Conservation (phyloP, 2,113 vertebrate species). For the Raja brachyura region DNA sequence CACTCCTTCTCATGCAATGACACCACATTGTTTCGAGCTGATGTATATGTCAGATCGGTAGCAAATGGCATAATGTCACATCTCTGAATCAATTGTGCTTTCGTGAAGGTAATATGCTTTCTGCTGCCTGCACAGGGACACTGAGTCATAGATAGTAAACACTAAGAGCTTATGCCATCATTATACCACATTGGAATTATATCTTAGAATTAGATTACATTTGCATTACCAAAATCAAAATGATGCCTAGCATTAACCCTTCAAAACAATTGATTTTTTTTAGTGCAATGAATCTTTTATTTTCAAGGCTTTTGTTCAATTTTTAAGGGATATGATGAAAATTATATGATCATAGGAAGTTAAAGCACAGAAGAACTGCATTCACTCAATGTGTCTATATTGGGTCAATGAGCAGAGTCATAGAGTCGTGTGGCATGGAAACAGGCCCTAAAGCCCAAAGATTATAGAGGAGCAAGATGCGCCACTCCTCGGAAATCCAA, state of each 20-base stretch:
- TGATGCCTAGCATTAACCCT: not conserved
- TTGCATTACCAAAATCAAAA: not conserved
- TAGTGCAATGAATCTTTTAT: not conserved
- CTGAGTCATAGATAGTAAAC: conserved; percentile 32
- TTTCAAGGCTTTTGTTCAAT: not conserved
- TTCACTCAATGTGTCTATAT: not conserved
- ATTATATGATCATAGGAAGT: not conserved
- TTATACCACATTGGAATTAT: not conserved
- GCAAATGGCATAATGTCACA: not conserved
- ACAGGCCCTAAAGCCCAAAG: too few relatives aligned
- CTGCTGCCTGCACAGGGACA: conserved; percentile 13
- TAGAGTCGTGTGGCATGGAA: too few relatives aligned
- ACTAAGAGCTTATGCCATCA: not conserved
- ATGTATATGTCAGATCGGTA: not conserved
- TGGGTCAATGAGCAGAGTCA: not conserved
- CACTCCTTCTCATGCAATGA: not conserved
- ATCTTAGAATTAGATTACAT: conserved; percentile 8
- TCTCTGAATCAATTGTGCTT: conserved; percentile 4
- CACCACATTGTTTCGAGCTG: conserved; percentile 8
- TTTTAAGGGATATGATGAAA: not conserved
- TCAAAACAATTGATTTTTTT: not conserved
- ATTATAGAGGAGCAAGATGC: too few relatives aligned
- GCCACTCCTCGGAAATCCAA: too few relatives aligned
- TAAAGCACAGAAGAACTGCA: not conserved
- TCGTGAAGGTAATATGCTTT: not conserved